Conservation (phyloP, 2,888 invertebrate genomes). For the Cecidostiba fungosa region DNA sequence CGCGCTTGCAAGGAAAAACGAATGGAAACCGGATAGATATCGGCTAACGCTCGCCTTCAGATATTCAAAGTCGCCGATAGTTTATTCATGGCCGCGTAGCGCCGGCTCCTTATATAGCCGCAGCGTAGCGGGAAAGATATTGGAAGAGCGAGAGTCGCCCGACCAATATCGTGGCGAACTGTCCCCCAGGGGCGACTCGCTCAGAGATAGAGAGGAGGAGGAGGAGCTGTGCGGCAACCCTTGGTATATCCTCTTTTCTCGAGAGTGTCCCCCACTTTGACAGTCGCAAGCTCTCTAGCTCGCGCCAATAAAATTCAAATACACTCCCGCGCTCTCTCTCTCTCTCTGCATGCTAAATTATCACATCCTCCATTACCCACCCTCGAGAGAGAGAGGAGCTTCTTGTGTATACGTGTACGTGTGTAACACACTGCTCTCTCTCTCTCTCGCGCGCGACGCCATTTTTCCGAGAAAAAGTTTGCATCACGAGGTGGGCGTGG, state of each 20-base stretch:
- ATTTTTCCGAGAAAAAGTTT: neutral
- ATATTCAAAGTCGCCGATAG: conserved; percentile 80
- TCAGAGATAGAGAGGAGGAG: conserved; percentile 72
- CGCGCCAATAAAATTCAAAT: conserved; percentile 80
- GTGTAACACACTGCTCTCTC: neutral
- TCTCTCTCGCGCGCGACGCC: neutral
- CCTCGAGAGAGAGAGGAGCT: neutral
- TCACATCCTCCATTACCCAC: conserved; percentile 79
- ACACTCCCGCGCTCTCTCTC: conserved; percentile 72
- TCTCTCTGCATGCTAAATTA: conserved; percentile 79
- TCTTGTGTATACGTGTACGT: neutral
- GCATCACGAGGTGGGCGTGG: neutral
- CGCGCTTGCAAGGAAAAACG: conserved; percentile 1
- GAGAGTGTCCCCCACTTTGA: conserved; percentile 34
- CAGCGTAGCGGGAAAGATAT: conserved; percentile 73
- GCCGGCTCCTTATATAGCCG: conserved; percentile 67
- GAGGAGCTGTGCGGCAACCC: conserved; percentile 26
- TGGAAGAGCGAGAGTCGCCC: conserved; percentile 76
- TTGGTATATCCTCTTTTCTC: conserved; percentile 50
- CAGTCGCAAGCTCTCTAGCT: conserved; percentile 53
- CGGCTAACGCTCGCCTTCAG: conserved; percentile 67
- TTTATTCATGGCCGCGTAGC: conserved; percentile 80
- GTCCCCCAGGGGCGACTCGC: conserved; percentile 78
- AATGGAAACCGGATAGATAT: conserved; percentile 54
- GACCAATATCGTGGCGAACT: conserved; percentile 75